A percentile compares a stretch with the other conserved stretches of the same genome.
Conservation (phyloP, 2,888 invertebrate genomes). For the Thereva nobilitata region DNA sequence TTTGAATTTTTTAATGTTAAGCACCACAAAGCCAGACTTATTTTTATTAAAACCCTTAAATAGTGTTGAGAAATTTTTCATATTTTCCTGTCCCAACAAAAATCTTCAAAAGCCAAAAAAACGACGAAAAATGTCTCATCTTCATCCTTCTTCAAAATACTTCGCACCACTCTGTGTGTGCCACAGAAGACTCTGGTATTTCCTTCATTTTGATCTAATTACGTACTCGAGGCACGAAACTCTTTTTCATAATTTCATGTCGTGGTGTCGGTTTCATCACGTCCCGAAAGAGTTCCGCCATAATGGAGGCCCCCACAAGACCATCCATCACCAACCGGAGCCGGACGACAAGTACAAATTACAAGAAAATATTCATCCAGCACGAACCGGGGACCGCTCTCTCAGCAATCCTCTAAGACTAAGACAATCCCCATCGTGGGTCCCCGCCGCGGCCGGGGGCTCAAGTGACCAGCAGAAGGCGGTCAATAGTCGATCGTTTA, state of each 20-base stretch:
- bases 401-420: neutral
- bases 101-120: no score
- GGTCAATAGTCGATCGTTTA: slow-evolving; percentile 22
- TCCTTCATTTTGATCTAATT: slow-evolving; percentile 21
- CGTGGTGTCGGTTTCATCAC: slow-evolving; percentile 29
- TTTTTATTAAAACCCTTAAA: no score
- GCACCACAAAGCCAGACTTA: no score
- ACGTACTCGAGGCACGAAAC: slow-evolving; percentile 33
- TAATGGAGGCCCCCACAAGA: slow-evolving; percentile 29
- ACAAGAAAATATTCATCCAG: slow-evolving; percentile 23
- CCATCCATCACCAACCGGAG: slow-evolving; percentile 32
- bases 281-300: slow-evolving; percentile 35
- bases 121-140: no score
- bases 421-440: neutral
- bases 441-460: neutral
- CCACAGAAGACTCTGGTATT: no score
- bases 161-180: no score
- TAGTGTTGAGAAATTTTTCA: no score
- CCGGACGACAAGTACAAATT: slow-evolving; percentile 37
- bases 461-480: slow-evolving; percentile 12
- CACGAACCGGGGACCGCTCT: slow-evolving; percentile 23
- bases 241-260: slow-evolving; percentile 32
- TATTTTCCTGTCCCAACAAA: no score
- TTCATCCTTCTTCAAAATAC: no score
- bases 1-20: no score